A percentile compares a stretch with the other conserved stretches of the same genome.
Evolutionary conservation across 2,113 vertebrate species (phyloP).

Genomic region (Aphyosemion australe): DNA sequence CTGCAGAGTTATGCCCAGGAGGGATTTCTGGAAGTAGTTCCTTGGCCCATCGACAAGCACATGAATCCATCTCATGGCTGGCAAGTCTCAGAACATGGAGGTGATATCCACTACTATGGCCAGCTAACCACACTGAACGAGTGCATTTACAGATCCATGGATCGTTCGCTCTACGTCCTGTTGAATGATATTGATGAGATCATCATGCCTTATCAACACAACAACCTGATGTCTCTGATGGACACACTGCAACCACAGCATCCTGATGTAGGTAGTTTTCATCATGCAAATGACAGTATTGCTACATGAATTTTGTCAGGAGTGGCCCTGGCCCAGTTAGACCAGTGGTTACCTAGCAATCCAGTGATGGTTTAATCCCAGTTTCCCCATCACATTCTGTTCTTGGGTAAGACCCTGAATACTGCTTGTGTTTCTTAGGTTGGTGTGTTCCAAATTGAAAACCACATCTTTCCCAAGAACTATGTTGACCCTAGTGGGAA

Average conservation of each 20-base stretch:
- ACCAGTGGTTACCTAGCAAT: no score
- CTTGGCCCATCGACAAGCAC: slow-evolving; percentile 78
- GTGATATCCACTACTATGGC: slow-evolving; percentile 75
- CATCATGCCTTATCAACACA: slow-evolving; percentile 75
- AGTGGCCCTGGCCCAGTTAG: no score
- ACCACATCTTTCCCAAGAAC: slow-evolving; percentile 74
- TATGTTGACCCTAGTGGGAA: slow-evolving; percentile 44
- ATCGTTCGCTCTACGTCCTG: slow-evolving; percentile 69
- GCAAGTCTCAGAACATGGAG: slow-evolving; percentile 27
- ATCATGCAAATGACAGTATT: background rate
- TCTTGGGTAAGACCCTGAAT: no score
- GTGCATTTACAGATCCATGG: slow-evolving; percentile 77
- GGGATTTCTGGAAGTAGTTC: slow-evolving; percentile 77
- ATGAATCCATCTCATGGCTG: slow-evolving; percentile 75
- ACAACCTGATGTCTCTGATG: slow-evolving; percentile 71
- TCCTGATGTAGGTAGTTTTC: slow-evolving; percentile 31
- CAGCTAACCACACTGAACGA: slow-evolving; percentile 76
- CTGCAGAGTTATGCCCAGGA: slow-evolving; percentile 74
- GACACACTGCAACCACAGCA: slow-evolving; percentile 61
- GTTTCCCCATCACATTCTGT: no score
- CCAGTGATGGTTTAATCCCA: no score
- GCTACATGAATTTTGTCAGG: no score
- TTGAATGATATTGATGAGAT: slow-evolving; percentile 84
- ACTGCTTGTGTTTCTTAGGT: slow-evolving; percentile 8
- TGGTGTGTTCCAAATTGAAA: slow-evolving; percentile 76